These are phyloP conservation scores for Notoglanidium macrostoma DNA, from an alignment of 2,797 vertebrate species.

Conservation along the genomic window DNA sequence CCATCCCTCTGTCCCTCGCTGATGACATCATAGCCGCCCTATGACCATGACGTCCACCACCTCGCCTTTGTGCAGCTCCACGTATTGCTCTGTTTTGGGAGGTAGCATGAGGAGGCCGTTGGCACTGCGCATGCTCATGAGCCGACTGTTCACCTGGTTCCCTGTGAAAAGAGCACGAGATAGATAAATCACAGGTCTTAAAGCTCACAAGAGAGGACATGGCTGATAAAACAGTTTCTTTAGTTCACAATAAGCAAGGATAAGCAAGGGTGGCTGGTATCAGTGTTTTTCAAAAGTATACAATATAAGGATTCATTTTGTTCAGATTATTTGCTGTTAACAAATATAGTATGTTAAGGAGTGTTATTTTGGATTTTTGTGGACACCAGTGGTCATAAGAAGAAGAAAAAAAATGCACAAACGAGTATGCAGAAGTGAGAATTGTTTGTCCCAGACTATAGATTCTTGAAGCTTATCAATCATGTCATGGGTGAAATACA, in stretches of 20 bases:
- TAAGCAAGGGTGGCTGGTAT: background rate
- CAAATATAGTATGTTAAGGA: background rate
- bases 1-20: conserved; percentile 59
- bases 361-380: background rate
- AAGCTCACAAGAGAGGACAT: background rate
- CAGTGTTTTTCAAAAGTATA: background rate
- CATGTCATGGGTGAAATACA: background rate
- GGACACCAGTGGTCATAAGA: background rate
- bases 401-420: background rate
- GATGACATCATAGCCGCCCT: conserved; percentile 86
- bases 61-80: conserved; percentile 91
- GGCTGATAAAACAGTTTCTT: background rate
- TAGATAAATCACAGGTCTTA: background rate
- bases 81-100: conserved; percentile 92
- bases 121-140: conserved; percentile 91
- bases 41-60: conserved; percentile 92
- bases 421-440: background rate
- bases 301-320: background rate
- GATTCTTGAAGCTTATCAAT: background rate
- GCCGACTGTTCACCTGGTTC: conserved; percentile 89
- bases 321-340: background rate
- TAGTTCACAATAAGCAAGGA: background rate
- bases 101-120: conserved; percentile 91
- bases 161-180: conserved; percentile 63
- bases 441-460: background rate